Conservation (phyloP, 2,113 vertebrate species). For the Zingel zingel region DNA sequence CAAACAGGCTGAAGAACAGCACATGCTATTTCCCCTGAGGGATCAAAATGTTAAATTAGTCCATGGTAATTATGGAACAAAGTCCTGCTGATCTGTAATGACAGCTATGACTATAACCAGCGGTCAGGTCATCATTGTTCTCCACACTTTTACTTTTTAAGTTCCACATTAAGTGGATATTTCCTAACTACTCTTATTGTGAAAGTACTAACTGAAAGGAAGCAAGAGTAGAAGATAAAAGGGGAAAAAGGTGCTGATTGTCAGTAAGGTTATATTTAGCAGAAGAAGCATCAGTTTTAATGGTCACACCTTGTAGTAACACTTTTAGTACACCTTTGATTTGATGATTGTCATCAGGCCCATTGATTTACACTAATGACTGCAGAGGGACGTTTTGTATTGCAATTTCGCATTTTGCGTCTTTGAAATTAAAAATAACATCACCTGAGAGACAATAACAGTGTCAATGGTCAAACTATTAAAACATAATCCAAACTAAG, state of each 20-base stretch:
- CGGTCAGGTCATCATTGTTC: not conserved
- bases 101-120: not conserved
- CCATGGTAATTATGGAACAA: slow-evolving; percentile 21
- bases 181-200: slow-evolving; percentile 5
- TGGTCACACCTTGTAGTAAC: not conserved
- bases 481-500: not conserved
- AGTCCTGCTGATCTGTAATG: slow-evolving; percentile 17
- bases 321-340: not conserved
- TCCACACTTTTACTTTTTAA: not conserved
- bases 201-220: not conserved
- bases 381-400: not conserved
- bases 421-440: not conserved
- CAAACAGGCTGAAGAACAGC: slow-evolving; percentile 24
- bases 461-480: not conserved
- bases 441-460: not conserved
- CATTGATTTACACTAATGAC: slow-evolving; percentile 33
- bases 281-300: not conserved
- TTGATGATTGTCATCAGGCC: not conserved
- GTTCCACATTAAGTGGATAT: not conserved
- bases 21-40: not conserved
- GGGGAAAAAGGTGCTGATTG: too few relatives aligned
- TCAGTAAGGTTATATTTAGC: not conserved
- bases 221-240: not conserved
- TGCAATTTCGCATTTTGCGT: not conserved
- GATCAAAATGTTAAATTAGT: slow-evolving; percentile 30